Conservation (phyloP, 2,113 vertebrate species). For the Hirundichthys speculiger region DNA sequence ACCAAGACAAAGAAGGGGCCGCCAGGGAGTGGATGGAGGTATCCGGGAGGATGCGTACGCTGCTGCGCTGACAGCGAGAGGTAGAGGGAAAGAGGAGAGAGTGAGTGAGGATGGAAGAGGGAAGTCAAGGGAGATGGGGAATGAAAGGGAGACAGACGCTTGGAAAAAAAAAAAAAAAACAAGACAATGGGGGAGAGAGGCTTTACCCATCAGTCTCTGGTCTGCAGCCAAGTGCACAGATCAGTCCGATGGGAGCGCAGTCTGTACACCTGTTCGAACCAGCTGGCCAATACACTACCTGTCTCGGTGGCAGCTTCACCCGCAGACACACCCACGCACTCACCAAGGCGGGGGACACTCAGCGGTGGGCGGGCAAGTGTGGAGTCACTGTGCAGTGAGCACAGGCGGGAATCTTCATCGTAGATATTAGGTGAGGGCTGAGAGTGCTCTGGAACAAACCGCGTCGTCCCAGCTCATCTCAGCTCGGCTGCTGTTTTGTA, state of each 20-base stretch:
- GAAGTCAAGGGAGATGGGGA: conserved; percentile 5
- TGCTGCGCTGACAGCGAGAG: conserved; percentile 1
- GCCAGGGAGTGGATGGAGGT: conserved; percentile 20
- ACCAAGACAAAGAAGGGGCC: conserved; percentile 48
- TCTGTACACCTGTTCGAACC: conserved; percentile 93
- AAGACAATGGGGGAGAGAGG: conserved; percentile 15
- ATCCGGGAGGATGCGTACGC: conserved; percentile 2
- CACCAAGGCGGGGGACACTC: conserved; percentile 1
- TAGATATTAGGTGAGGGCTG: too few species aligned
- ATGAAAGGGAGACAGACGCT: conserved; percentile 21
- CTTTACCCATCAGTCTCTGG: conserved; percentile 78
- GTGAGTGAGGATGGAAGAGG: not conserved
- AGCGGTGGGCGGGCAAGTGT: not conserved
- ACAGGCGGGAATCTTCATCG: too few species aligned
- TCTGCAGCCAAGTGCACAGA: conserved; percentile 89
- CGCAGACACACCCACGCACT: conserved; percentile 37
- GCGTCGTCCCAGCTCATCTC: too few species aligned
- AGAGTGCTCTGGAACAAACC: too few species aligned
- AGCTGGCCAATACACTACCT: conserved; percentile 89
- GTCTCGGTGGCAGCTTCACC: conserved; percentile 75
- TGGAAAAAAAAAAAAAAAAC: conserved; percentile 2
- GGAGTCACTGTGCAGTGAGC: too few species aligned
- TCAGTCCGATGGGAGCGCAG: conserved; percentile 87
- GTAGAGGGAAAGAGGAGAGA: not conserved
- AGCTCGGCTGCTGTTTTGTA: too few species aligned